A percentile compares a stretch with the other conserved stretches of the same genome.
phyloP scores from a whole-genome alignment of 2,113 vertebrate genomes.

The Centropristis striata region DNA sequence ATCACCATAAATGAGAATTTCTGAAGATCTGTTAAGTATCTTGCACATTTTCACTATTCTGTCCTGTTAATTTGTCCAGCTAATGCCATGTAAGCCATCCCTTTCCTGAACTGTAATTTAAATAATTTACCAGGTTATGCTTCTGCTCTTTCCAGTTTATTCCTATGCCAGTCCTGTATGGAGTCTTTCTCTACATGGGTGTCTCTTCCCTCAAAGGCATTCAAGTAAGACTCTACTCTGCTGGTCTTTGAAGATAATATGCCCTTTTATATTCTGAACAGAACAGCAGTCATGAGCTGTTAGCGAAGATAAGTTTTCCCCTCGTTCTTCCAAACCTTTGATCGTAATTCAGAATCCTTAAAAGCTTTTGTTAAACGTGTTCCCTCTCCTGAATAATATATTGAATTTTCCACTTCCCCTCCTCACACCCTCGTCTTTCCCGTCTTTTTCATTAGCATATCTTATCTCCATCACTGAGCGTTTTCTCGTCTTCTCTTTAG shows the following conservation, averaged over 20 bases:
- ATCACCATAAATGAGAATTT: too few relatives aligned
- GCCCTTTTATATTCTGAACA: conserved; percentile 23
- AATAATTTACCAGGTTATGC: conserved; percentile 1
- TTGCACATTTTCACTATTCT: neutral
- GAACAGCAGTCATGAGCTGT: conserved; percentile 31
- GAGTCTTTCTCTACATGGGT: conserved; percentile 98
- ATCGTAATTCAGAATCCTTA: conserved; percentile 28
- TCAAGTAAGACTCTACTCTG: conserved; percentile 87
- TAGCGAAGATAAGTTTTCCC: conserved; percentile 32
- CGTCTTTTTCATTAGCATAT: neutral
- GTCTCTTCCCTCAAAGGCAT: conserved; percentile 97
- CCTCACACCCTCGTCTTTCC: neutral
- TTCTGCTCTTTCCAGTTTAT: conserved; percentile 88
- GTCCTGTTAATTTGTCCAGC: neutral
- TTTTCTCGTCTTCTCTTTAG: conserved; percentile 72
- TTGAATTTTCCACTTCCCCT: neutral
- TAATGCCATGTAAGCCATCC: neutral
- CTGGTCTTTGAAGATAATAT: conserved; percentile 44
- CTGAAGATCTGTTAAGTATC: neutral
- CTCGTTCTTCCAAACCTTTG: conserved; percentile 43
- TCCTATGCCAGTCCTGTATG: conserved; percentile 98
- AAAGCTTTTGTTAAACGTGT: conserved; percentile 23
- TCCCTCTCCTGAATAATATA: conserved; percentile 27
- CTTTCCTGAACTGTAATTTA: neutral
- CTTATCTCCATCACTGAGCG: conserved; percentile 3